phyloP scores from a whole-genome alignment of 2,113 vertebrate genomes.

The Cettia cetti region DNA sequence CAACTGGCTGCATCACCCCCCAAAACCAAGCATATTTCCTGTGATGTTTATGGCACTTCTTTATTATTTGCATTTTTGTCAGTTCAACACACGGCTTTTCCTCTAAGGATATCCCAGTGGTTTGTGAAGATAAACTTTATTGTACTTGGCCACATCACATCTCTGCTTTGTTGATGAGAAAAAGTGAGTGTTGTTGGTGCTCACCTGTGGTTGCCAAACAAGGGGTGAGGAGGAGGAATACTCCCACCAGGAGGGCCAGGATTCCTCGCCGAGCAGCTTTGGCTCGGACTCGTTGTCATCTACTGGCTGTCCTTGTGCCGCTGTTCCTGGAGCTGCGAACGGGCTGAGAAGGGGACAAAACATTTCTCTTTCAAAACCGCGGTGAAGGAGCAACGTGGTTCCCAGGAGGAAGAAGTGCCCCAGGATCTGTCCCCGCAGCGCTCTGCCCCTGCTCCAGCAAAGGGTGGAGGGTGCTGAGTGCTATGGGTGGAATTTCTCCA shows the following conservation, averaged over 20 bases:
- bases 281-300: accelerated
- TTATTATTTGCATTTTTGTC: not conserved
- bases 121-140: not conserved
- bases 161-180: not conserved
- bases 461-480: accelerated
- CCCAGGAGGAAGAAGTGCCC: not conserved
- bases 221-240: not conserved
- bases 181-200: not conserved
- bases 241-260: accelerated
- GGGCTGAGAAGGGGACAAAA: not conserved
- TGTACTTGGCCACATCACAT: not conserved
- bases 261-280: accelerated
- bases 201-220: not conserved
- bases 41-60: not conserved
- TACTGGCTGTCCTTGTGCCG: not conserved
- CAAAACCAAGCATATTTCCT: not conserved
- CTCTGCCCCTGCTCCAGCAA: not conserved
- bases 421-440: accelerated
- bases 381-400: not conserved
- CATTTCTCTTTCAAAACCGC: not conserved
- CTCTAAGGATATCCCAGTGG: not conserved
- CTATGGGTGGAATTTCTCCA: accelerated
- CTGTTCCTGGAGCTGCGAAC: accelerated
- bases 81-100: not conserved
- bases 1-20: not conserved